Base-by-base conservation (phyloP, 1,140 invertebrate species). In the Sipha flava region DNA sequence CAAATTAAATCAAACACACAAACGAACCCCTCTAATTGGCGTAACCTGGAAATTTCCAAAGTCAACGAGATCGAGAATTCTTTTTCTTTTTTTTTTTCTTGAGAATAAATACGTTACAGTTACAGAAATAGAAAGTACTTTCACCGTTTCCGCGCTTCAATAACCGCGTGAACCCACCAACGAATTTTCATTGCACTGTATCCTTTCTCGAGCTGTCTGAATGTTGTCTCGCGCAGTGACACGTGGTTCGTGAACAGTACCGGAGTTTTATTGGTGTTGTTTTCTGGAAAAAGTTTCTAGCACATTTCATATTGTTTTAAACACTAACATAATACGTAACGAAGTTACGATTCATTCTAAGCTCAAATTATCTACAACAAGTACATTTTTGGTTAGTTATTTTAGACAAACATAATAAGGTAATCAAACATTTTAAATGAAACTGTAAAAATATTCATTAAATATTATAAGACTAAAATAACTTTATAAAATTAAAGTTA, bases 61-160 rank as follows among this genome's bases (percentile, higher is more conserved):
- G 73, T 77, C 73, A 59, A 75, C 72, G 73, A 77, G 73, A 77
- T 57, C 73, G 73, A 77, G 73, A 37, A 52, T 75, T 75, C 18
- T 75, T 54, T 52, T 77, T 77, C 73, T 57, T 77, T 77, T 43
- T 54, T 57, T 75, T 40, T 57, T 75, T 59, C 54, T 47, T 57
- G 73, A 21, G 52, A 37, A 21, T 37, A 34, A 73, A 75, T 75
- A 26, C 14, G 72, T 54, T 75, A 75, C 72, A 75, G 72, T 75
- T 75, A 75, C 49, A 77, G 73, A 77, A 77, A 77, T 77, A 77
- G 73, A 77, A 77, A 77, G 73, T 77, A 77, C 73, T 77, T 77
- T 77, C 73, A 77, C 73, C 73, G 49, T 77, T 77, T 77, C 73
- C 73, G 73, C 73, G 73, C 73, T 77, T 77, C 52, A 77, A 57